Percentiles rank a stretch among this genome's conserved stretches.
Evolutionary conservation across 1,140 invertebrate genomes (phyloP).

Genomic region (Tachypleus tridentatus): DNA sequence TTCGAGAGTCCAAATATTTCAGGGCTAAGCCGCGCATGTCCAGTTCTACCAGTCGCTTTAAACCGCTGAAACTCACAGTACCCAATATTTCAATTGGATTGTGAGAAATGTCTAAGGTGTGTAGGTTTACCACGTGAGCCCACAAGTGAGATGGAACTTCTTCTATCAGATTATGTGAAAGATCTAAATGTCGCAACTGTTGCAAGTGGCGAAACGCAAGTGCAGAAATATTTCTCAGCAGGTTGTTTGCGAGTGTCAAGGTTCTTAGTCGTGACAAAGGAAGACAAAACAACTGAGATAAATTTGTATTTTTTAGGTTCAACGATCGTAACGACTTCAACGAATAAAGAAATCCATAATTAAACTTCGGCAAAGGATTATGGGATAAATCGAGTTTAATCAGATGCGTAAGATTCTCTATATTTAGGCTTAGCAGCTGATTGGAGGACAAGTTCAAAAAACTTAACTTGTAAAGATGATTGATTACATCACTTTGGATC

Average conservation of each 20-base stretch:
- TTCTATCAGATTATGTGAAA: conserved; percentile 20
- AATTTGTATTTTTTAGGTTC: conserved; percentile 8
- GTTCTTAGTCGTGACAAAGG: conserved; percentile 14
- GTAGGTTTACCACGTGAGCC: conserved; percentile 14
- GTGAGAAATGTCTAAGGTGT: conserved; percentile 13
- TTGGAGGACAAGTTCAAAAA: conserved; percentile 38
- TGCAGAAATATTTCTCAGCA: conserved; percentile 16
- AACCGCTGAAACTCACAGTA: conserved; percentile 17
- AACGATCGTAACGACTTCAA: conserved; percentile 12
- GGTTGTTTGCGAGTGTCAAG: conserved; percentile 19
- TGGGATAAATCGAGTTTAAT: conserved; percentile 49
- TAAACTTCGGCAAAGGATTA: conserved; percentile 47
- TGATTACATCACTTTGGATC: conserved; percentile 13
- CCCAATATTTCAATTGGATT: conserved; percentile 24
- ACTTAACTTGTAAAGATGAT: conserved; percentile 14
- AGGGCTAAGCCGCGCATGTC: conserved; percentile 23
- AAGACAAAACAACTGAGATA: conserved; percentile 11
- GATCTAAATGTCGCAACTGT: conserved; percentile 19
- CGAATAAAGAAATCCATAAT: conserved; percentile 6
- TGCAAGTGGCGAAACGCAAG: not conserved
- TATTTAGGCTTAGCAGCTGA: conserved; percentile 54
- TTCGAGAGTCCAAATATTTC: conserved; percentile 22
- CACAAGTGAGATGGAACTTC: conserved; percentile 25
- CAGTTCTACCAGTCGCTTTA: conserved; percentile 19
- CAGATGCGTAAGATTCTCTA: conserved; percentile 53